phyloP scores from a whole-genome alignment of 2,113 vertebrate genomes.

The Toxotes chatareus region DNA sequence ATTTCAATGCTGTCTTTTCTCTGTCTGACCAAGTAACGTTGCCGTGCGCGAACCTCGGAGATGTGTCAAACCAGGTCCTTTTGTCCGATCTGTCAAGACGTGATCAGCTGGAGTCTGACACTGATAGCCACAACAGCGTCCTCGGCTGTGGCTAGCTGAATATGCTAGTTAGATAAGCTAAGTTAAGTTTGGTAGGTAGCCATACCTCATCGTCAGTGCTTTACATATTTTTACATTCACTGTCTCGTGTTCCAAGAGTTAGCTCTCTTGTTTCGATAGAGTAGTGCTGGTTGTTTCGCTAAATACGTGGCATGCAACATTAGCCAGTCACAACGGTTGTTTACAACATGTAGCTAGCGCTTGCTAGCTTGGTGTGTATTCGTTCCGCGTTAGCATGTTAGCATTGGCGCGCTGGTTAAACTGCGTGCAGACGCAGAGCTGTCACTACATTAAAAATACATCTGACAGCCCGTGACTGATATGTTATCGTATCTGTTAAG shows the following conservation, averaged over 20 bases:
- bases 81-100: constrained; percentile 66
- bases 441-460: constrained; percentile 22
- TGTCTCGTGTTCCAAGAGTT: not conserved
- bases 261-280: not conserved
- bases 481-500: not conserved
- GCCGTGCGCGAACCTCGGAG: constrained; percentile 11
- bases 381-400: constrained; percentile 70
- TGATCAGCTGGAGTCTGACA: constrained; percentile 77
- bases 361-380: constrained; percentile 52
- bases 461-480: constrained; percentile 1
- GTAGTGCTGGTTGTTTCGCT: constrained; percentile 17
- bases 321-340: constrained; percentile 65
- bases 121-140: constrained; percentile 71
- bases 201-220: constrained; percentile 17
- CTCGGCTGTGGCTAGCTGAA: constrained; percentile 68
- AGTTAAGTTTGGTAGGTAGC: constrained; percentile 53
- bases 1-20: constrained; percentile 12
- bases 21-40: not conserved
- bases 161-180: constrained; percentile 68
- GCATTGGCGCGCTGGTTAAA: constrained; percentile 25
- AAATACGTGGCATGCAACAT: constrained; percentile 58
- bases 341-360: constrained; percentile 75
- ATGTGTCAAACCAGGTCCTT: constrained; percentile 54
- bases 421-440: constrained; percentile 28
- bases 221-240: not conserved